These are phyloP conservation scores for Macrostomum cliftonense DNA, from an alignment of 2,888 invertebrate species.

Conservation along the genomic window DNA sequence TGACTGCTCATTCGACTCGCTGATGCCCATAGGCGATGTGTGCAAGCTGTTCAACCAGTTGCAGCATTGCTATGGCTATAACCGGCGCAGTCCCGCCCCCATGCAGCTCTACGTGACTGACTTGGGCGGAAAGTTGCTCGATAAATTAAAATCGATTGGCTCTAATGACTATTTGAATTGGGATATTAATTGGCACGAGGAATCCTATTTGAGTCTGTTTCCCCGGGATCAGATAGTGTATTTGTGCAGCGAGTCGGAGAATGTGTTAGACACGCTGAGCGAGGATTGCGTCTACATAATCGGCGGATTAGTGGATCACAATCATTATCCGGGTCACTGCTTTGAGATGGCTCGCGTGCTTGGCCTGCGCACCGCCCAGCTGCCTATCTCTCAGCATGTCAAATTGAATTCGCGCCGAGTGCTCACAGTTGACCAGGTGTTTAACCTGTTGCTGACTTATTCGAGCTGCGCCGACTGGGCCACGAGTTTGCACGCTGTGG, in stretches of 20 bases:
- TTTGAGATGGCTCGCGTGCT: constrained; percentile 58
- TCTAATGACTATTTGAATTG: constrained; percentile 59
- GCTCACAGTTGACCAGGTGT: constrained; percentile 70
- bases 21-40: constrained; percentile 73
- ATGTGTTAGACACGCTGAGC: constrained; percentile 51
- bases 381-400: constrained; percentile 72
- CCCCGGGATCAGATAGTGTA: constrained; percentile 57
- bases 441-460: constrained; percentile 39
- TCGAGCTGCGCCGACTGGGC: constrained; percentile 37
- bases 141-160: constrained; percentile 57
- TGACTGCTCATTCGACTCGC: constrained; percentile 71
- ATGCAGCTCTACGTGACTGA: constrained; percentile 63
- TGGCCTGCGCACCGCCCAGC: constrained; percentile 54
- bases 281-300: constrained; percentile 69
- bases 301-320: constrained; percentile 92
- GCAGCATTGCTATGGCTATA: constrained; percentile 68
- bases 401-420: constrained; percentile 79
- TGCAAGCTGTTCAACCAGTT: constrained; percentile 74
- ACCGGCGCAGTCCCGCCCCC: constrained; percentile 59
- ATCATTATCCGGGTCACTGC: constrained; percentile 78
- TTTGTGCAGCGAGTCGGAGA: constrained; percentile 78
- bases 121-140: constrained; percentile 53
- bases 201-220: constrained; percentile 1
- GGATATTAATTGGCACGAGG: constrained; percentile 52
- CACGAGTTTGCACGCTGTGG: constrained; percentile 29